Base-by-base conservation (phyloP, 2,113 vertebrate species). In the Andinoacara biseriatus region DNA sequence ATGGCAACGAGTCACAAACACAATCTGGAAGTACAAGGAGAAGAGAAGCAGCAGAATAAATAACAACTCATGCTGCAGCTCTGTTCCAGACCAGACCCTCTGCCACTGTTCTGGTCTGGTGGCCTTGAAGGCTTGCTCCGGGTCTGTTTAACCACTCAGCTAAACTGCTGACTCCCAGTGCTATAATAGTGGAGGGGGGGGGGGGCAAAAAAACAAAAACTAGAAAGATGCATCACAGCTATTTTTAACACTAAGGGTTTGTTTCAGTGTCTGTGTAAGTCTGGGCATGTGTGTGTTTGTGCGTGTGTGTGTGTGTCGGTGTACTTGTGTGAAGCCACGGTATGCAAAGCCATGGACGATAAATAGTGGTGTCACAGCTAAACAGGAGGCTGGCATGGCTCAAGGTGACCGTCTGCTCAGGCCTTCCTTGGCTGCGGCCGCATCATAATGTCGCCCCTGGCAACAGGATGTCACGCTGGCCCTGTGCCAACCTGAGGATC, bases 341-440 rank as follows among this genome's bases (percentile, higher is more conserved):
- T 81, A 76, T 85, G 84, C 91, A 82, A 75, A 87, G 91, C 87
- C 9, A 56, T 80, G 49, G 78, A 88, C 86, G 86, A 94, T 95
- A 90, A 93, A 94, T 93, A 85, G 83, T 69, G 77, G 83, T 92
- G 93, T 93, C 91, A 94, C 83, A 89, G 89, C 84, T 86, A 89
- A 91, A 89, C 83, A 86, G 90, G 93, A 89, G 91, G 89, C 87
- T 94, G 89, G 93, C 91, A 86, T 78, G 87, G 91, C 90, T 96
- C 95, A 95, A 96, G 95, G 95, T 96, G 95, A 96, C 95, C 93
- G 94, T 95, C 94, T 94, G 94, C 88, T 87, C 76, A 84, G 91
- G 90, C 87, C 92, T 89, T 90, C 84, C 81, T 91, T 88, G 90
- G 88, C 91, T 84, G 59, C 22, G 62, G 87, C 87, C 84, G 82